Evolutionary conservation across 2,888 invertebrate species (phyloP), one percentile per base, ranked within the genome.

Genomic region (Geophilus truncorum): DNA sequence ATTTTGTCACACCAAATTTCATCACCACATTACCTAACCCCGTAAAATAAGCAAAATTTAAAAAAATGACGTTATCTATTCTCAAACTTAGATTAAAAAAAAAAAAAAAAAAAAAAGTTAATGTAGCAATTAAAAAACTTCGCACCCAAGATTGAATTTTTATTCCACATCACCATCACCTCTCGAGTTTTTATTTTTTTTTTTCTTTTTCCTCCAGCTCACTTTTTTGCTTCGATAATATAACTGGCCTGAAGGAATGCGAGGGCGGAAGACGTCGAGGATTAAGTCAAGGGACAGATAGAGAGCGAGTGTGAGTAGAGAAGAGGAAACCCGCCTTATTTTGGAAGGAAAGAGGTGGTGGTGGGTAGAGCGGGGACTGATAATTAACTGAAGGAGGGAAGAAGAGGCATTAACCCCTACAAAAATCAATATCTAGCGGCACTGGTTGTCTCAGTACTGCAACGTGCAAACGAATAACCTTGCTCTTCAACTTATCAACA

Each of bases 311-410:
- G n/a, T n/a, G n/a, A n/a, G n/a, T n/a, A n/a, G n/a, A 25, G 28
- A 23, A 70, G 28, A 70, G 70, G 70, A 70, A 70, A 70, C 70
- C 70, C 23, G 70, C 70, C 28, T 25, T 70, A 70, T 70, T 70
- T 70, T 70, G 70, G 70, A 70, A 25, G 70, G 28, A 70, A 70
- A 62, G 57, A 62, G n/a, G 62, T 23, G 25, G 70, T 25, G 70
- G 70, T 70, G n/a, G 70, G 28, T 23, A 6, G 70, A 70, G 70
- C 25, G 70, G 28, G 70, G 28, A 51, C 70, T 70, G 70, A 70
- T 70, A 70, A 70, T 70, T 70, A 70, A 70, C 70, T 70, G 70
- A 70, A 70, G 70, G 70, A 70, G 70, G 70, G n/a, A 70, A 70
- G 70, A 70, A 70, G 70, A 28, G 28, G 70, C 70, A 70, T 70